These are phyloP conservation scores for Symphodus melops DNA, from an alignment of 2,113 vertebrate genomes.

Conservation along the genomic window DNA sequence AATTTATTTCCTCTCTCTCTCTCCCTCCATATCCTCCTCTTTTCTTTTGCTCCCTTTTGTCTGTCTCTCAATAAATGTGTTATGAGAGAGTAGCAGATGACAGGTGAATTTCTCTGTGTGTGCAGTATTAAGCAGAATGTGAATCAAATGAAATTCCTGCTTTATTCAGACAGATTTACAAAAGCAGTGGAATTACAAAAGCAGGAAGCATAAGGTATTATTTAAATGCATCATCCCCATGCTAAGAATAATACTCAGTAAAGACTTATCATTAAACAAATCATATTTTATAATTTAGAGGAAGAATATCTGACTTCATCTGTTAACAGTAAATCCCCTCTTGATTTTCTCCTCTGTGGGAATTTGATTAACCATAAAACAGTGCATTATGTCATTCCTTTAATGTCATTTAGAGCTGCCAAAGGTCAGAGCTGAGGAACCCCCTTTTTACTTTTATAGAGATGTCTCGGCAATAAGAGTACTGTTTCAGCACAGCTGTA, in stretches of 20 bases:
- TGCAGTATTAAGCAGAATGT: conserved; percentile 46
- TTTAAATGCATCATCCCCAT: conserved; percentile 2
- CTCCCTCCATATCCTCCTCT: conserved; percentile 66
- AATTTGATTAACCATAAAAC: conserved; percentile 84
- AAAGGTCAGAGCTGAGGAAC: conserved; percentile 76
- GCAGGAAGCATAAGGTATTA: neutral
- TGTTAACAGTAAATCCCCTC: conserved; percentile 65
- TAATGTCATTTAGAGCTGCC: conserved; percentile 76
- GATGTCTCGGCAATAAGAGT: conserved; percentile 75
- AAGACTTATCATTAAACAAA: conserved; percentile 22
- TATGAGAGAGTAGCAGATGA: conserved; percentile 68
- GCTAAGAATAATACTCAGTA: conserved; percentile 6
- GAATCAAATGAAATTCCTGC: conserved; percentile 55
- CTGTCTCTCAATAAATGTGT: conserved; percentile 67
- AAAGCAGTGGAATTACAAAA: neutral
- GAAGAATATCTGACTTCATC: conserved; percentile 63
- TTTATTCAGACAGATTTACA: conserved; percentile 34
- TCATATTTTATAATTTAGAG: conserved; percentile 22
- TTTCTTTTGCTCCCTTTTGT: conserved; percentile 65
- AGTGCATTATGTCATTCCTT: conserved; percentile 81
- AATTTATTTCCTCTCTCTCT: conserved; percentile 65
- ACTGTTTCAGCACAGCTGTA: conserved; percentile 79
- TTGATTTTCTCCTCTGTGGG: conserved; percentile 72
- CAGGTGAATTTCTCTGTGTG: conserved; percentile 67
- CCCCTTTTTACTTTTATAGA: conserved; percentile 75